Conservation (phyloP, 2,888 invertebrate species). For the Clepsis dumicolana region DNA sequence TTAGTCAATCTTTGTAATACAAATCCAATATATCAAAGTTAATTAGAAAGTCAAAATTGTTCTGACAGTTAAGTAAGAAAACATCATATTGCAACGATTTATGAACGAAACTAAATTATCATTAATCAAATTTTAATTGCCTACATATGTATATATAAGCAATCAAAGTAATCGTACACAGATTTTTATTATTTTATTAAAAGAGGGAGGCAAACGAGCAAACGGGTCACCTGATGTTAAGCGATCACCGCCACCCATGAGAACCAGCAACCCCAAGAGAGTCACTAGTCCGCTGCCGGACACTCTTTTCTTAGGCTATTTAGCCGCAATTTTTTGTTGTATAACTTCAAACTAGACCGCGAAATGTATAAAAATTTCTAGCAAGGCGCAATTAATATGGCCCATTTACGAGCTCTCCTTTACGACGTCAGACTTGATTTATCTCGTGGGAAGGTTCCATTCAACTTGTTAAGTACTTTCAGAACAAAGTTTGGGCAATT, state of each 20-base stretch:
- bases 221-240: no score
- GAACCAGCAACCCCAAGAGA: no score
- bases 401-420: not conserved
- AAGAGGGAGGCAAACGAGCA: no score
- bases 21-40: not conserved
- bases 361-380: not conserved
- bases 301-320: no score
- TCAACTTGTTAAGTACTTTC: conserved; percentile 4
- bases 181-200: no score
- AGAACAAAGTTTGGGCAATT: conserved; percentile 2
- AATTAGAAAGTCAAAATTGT: not conserved
- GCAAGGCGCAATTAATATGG: not conserved
- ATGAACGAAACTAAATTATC: not conserved
- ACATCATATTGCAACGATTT: not conserved
- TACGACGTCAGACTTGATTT: not conserved
- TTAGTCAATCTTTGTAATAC: not conserved
- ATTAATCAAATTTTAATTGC: not conserved
- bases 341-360: not conserved
- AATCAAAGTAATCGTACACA: no score
- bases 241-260: no score
- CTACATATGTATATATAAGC: no score
- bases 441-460: not conserved
- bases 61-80: not conserved
- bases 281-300: no score
- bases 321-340: not conserved